Evolutionary conservation across 2,797 vertebrate species (phyloP), one percentile per base, ranked within the genome.

Genomic region (Rhodeus uyekii): DNA sequence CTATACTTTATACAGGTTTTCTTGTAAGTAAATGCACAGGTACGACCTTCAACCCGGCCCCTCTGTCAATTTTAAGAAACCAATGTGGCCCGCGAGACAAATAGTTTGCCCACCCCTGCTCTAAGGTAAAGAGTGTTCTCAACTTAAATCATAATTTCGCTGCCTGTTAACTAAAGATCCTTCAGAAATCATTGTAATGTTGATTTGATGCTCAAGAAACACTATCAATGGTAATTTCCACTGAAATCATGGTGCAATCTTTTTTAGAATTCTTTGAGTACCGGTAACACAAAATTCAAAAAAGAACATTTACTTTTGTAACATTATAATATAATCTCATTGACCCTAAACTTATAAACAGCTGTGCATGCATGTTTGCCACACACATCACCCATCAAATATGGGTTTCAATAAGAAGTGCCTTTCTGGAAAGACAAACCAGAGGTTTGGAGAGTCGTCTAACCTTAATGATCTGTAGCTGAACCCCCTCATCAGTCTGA

Each of bases 401-500:
- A 29, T 13, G 16, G 14, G 42, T 58, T 55, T 75, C 32, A 75
- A 75, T 75, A 42, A 60, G 6, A 36, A 58, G 32, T 39, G 34
- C 34, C 50, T 36, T 3, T 27, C 22, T 24, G 6, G 8, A 36
- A 39, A 24, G 27, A 29, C 22, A 24, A 27, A 36, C 19, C 10
- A 79, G n/a, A n/a, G n/a, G n/a, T n/a, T n/a, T 34, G 24, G n/a
- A 14, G 14, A 58, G 58, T 68, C 14, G 12, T 7, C 42, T 88
- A 92, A 99, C 98, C 96, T 99, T 99, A 88, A 99, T 99, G 89
- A 99, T 99, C 91, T 99, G 98, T 55, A 99, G 95, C 84, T 99
- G 98, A 55, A 99, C 98, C 6, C 98, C 98, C 88, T 99, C 98
- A 48, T 99, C 98, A 0, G 98, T 99, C 84, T 98, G 98, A 2